A percentile compares a stretch with the other conserved stretches of the same genome.
Evolutionary conservation across 2,113 vertebrate species (phyloP).

Genomic region (Petrocephalus zakoni): DNA sequence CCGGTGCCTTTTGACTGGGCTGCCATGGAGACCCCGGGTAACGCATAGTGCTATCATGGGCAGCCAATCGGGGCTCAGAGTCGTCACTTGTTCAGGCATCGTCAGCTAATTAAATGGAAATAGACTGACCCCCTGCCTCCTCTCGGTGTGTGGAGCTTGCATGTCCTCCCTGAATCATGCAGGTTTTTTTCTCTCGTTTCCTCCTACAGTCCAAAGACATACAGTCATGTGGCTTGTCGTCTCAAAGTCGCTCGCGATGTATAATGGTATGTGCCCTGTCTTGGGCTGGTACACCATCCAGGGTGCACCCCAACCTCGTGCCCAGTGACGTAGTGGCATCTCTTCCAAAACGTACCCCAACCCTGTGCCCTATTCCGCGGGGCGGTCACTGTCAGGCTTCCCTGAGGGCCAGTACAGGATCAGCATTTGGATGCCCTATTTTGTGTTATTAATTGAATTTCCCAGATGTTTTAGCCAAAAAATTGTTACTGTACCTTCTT

Average conservation of each 20-base stretch:
- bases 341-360: not conserved
- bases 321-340: not conserved
- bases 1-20: not conserved
- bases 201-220: not conserved
- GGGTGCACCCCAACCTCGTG: not conserved
- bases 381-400: not conserved
- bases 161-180: not conserved
- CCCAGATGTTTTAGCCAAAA: not conserved
- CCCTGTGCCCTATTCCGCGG: not conserved
- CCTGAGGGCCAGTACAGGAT: not conserved
- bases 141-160: not conserved
- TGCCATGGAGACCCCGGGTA: not conserved
- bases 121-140: not conserved
- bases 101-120: not conserved
- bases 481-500: not conserved
- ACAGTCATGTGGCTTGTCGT: not conserved
- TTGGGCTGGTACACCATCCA: not conserved
- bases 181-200: not conserved
- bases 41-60: not conserved
- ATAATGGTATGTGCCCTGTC: not conserved
- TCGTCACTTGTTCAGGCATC: not conserved
- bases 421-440: not conserved
- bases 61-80: not conserved
- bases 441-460: not conserved
- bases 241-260: not conserved